Percentiles rank a stretch among this genome's conserved stretches.
phyloP scores from a whole-genome alignment of 2,888 invertebrate genomes.

The Ormia ochracea region DNA sequence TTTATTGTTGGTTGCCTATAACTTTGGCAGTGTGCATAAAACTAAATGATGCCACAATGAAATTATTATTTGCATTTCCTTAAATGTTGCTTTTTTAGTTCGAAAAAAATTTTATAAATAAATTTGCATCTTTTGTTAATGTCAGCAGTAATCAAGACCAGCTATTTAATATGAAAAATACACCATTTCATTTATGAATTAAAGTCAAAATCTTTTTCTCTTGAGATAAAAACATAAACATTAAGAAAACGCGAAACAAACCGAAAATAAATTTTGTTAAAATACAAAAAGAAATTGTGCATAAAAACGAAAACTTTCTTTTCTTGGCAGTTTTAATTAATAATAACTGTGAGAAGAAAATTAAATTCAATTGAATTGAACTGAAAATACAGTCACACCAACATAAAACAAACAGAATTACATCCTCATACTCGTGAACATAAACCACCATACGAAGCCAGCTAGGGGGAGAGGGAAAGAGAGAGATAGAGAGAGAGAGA shows the following conservation, averaged over 20 bases:
- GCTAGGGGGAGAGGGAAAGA: no score
- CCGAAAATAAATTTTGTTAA: conserved; percentile 26
- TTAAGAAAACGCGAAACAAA: neutral
- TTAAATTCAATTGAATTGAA: neutral
- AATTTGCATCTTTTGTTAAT: conserved; percentile 13
- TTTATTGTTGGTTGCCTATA: conserved; percentile 33
- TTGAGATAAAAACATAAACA: neutral
- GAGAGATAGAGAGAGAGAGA: neutral
- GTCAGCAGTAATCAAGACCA: conserved; percentile 48
- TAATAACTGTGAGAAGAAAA: conserved; percentile 20
- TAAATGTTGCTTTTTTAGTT: conserved; percentile 1
- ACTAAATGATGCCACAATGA: conserved; percentile 15
- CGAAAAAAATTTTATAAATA: conserved; percentile 6
- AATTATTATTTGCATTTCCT: neutral
- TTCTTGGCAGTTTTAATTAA: conserved; percentile 41
- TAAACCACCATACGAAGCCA: no score
- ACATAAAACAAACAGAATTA: neutral
- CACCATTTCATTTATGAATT: neutral
- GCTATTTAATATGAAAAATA: neutral
- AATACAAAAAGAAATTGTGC: neutral
- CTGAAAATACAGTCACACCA: neutral
- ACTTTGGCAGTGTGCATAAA: neutral
- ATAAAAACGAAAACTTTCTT: conserved; percentile 1
- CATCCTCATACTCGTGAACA: no score
- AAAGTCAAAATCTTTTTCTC: neutral